Percentiles rank a stretch among this genome's conserved stretches.
phyloP scores from a whole-genome alignment of 2,888 invertebrate species.

The Cheilosia soror region DNA sequence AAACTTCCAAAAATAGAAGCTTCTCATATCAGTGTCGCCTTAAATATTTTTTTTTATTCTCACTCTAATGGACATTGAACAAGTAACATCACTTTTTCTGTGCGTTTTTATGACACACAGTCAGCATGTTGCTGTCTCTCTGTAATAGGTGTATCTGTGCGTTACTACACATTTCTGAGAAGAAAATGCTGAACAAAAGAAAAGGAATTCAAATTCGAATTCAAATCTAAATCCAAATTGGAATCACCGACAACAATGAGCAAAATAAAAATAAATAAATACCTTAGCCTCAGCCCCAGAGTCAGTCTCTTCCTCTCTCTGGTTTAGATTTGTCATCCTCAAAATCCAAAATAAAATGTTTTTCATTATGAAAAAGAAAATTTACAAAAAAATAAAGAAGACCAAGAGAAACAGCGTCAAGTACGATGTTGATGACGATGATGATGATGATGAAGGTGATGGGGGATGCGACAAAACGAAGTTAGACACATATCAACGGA shows the following conservation, averaged over 20 bases:
- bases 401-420: not conserved
- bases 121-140: not conserved
- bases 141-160: slow-evolving; percentile 19
- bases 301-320: not conserved
- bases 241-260: slow-evolving; percentile 49
- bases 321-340: slow-evolving; percentile 44
- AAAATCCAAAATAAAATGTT: slow-evolving; percentile 37
- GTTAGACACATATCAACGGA: slow-evolving; percentile 40
- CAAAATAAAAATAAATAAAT: slow-evolving; percentile 49
- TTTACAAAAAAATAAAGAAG: not conserved
- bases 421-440: slow-evolving; percentile 2
- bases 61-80: slow-evolving; percentile 58
- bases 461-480: slow-evolving; percentile 54
- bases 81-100: slow-evolving; percentile 49
- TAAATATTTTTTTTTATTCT: slow-evolving; percentile 45
- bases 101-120: slow-evolving; percentile 39
- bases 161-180: not conserved
- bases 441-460: slow-evolving; percentile 4
- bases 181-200: not conserved
- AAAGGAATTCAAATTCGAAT: slow-evolving; percentile 35
- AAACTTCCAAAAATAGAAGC: slow-evolving; percentile 51
- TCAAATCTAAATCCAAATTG: slow-evolving; percentile 30
- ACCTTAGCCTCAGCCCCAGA: slow-evolving; percentile 14
- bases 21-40: slow-evolving; percentile 50
- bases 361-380: not conserved